Conservation (phyloP, 2,113 vertebrate genomes). For the Crotalus viridis region DNA sequence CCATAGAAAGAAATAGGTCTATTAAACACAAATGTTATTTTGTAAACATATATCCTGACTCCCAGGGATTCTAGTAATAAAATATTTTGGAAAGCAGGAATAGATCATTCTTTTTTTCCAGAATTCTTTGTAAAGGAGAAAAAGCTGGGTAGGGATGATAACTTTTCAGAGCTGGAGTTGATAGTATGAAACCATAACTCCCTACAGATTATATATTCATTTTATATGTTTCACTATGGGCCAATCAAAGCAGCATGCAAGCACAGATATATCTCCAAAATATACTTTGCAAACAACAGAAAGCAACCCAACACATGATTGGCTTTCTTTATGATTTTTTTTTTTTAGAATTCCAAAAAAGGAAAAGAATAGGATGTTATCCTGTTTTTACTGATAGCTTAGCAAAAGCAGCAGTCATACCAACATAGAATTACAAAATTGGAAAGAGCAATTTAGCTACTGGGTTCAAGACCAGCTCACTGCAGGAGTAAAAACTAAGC, state of each 20-base stretch:
- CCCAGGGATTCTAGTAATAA: constrained; percentile 37
- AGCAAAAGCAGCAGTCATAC: background rate
- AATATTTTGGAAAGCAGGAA: constrained; percentile 34
- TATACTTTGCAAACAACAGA: background rate
- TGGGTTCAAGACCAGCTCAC: background rate
- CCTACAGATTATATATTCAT: background rate
- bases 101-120: constrained; percentile 29
- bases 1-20: constrained; percentile 33
- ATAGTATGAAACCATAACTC: background rate
- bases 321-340: no score
- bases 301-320: background rate
- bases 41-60: constrained; percentile 42
- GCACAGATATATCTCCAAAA: background rate
- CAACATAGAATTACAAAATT: background rate
- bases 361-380: background rate
- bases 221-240: background rate
- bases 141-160: background rate
- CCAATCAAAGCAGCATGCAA: background rate
- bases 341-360: background rate
- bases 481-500: background rate
- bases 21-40: constrained; percentile 47
- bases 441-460: background rate
- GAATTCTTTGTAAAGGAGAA: constrained; percentile 20
- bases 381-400: background rate
- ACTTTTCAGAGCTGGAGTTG: background rate